These are phyloP conservation scores for Cebidichthys violaceus DNA, from an alignment of 2,113 vertebrate species.

Conservation along the genomic window DNA sequence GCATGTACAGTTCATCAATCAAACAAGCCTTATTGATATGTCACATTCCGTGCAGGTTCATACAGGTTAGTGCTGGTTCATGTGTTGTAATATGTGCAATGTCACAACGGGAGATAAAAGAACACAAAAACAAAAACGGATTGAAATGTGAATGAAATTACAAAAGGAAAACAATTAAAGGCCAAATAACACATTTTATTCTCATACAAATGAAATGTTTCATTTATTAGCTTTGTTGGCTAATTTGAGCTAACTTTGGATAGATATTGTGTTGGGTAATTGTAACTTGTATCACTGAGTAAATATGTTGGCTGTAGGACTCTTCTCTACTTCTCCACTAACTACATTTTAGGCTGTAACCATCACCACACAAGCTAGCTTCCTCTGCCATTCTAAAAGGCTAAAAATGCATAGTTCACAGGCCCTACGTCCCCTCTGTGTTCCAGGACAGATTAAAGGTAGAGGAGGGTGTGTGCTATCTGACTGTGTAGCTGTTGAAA, in stretches of 20 bases:
- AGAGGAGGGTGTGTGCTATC: not conserved
- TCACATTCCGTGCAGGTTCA: no score
- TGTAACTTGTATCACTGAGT: not conserved
- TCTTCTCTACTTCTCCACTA: not conserved
- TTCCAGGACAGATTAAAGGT: not conserved
- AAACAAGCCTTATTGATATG: no score
- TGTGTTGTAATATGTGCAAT: no score
- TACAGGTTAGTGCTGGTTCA: no score
- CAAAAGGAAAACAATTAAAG: no score
- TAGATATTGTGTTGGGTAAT: not conserved
- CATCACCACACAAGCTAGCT: not conserved
- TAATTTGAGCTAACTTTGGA: not conserved
- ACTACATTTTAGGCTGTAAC: not conserved
- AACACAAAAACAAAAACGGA: no score
- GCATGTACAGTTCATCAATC: no score
- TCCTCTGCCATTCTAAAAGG: not conserved
- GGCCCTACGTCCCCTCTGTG: not conserved
- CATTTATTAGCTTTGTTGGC: not conserved
- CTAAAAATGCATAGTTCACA: not conserved
- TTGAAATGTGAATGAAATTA: no score
- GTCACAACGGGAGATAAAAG: no score
- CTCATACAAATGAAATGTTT: not conserved
- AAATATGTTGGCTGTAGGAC: not conserved
- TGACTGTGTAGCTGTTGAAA: constrained; percentile 21
- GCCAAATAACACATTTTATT: no score